These are phyloP conservation scores for Serinus canaria DNA, from an alignment of 2,113 vertebrate species.

Conservation along the genomic window DNA sequence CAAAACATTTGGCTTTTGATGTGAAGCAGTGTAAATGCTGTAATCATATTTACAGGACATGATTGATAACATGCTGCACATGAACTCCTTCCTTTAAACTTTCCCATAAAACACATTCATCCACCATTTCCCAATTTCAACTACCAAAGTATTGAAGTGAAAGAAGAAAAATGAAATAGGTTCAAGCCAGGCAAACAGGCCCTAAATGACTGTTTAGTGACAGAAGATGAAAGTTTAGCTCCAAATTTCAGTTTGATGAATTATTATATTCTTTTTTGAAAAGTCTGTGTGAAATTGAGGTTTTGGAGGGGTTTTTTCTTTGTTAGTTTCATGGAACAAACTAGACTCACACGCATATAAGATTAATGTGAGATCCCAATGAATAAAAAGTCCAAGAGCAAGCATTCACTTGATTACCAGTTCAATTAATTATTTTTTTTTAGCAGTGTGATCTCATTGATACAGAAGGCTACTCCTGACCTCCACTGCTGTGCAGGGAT, in stretches of 20 bases:
- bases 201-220: not conserved
- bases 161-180: not conserved
- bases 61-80: not conserved
- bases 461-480: not conserved
- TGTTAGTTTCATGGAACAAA: not conserved
- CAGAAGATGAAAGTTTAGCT: not conserved
- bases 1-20: constrained; percentile 36
- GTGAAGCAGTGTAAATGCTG: constrained; percentile 18
- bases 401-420: not conserved
- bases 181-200: not conserved
- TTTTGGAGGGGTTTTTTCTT: accelerated
- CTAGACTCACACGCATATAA: not conserved
- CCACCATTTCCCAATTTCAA: not conserved
- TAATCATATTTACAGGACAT: constrained; percentile 31
- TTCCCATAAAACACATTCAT: not conserved
- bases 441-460: not conserved
- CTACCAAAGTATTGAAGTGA: not conserved
- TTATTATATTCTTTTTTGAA: not conserved
- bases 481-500: not conserved
- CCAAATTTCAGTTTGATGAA: not conserved
- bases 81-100: constrained; percentile 2
- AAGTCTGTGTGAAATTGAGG: not conserved
- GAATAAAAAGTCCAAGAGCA: not conserved
- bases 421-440: not conserved
- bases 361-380: not conserved